A percentile compares a stretch with the other conserved stretches of the same genome.
Conservation (phyloP, 2,113 vertebrate genomes). For the Bubalus kerabau region DNA sequence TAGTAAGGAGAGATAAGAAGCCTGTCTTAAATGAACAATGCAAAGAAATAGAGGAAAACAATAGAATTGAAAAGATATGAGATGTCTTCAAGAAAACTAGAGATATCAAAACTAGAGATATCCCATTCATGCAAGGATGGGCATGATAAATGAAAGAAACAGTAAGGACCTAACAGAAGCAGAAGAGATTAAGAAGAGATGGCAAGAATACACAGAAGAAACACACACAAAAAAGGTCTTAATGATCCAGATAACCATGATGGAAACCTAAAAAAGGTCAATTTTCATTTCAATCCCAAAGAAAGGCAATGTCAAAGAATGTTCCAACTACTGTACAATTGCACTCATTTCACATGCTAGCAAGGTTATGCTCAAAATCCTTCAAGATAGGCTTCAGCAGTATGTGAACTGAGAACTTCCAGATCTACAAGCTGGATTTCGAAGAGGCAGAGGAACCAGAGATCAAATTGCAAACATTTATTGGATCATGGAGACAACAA, state of each 20-base stretch:
- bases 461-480: neutral
- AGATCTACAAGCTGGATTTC: neutral
- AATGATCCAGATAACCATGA: neutral
- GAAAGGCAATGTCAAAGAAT: neutral
- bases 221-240: neutral
- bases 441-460: neutral
- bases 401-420: neutral
- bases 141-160: neutral
- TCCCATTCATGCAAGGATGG: neutral
- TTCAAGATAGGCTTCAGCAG: neutral
- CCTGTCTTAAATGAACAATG: neutral
- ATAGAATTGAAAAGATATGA: neutral
- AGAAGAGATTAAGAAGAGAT: neutral
- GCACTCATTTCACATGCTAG: neutral
- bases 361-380: neutral
- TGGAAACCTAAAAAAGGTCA: neutral
- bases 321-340: neutral
- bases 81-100: neutral
- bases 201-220: neutral
- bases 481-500: neutral
- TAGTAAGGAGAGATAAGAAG: neutral
- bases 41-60: neutral
- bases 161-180: neutral
- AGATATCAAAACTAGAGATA: neutral
- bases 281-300: neutral